Evolutionary conservation across 2,888 invertebrate genomes (phyloP).

Genomic region (Panzeria rudis): DNA sequence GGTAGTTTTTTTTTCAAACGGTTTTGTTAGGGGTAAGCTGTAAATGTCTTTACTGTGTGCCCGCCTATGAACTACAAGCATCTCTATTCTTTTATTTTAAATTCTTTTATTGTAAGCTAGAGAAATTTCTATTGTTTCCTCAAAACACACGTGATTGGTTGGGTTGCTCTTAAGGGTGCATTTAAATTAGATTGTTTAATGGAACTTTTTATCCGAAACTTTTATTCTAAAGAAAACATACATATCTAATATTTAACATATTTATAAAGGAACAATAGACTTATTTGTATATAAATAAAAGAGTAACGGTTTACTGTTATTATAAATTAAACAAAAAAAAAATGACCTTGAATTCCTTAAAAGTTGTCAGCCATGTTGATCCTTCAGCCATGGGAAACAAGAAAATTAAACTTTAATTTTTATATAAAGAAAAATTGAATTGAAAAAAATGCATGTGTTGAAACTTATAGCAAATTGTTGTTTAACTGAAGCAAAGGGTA

Average conservation of each 20-base stretch:
- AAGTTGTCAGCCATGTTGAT: constrained; percentile 28
- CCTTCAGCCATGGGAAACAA: neutral
- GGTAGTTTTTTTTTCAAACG: constrained; percentile 37
- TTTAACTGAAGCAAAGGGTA: neutral
- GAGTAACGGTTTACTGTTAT: constrained; percentile 29
- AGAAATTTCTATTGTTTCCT: constrained; percentile 28
- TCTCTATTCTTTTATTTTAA: constrained; percentile 8
- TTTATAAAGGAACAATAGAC: neutral
- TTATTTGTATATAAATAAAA: neutral
- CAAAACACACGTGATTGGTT: constrained; percentile 48
- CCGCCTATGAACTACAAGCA: constrained; percentile 51
- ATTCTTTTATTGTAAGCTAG: neutral
- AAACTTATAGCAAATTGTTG: neutral
- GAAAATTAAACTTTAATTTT: neutral
- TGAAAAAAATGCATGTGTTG: neutral
- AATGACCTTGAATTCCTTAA: constrained; percentile 3
- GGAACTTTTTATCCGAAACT: neutral
- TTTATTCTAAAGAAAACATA: neutral
- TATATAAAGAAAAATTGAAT: too few species aligned
- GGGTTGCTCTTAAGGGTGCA: constrained; percentile 29
- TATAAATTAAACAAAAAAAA: neutral
- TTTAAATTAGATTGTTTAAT: neutral
- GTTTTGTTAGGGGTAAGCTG: constrained; percentile 30
- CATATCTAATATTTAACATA: neutral
- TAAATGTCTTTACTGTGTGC: neutral